Base-by-base conservation (phyloP, 2,113 vertebrate genomes). In the Carettochelys insculpta region DNA sequence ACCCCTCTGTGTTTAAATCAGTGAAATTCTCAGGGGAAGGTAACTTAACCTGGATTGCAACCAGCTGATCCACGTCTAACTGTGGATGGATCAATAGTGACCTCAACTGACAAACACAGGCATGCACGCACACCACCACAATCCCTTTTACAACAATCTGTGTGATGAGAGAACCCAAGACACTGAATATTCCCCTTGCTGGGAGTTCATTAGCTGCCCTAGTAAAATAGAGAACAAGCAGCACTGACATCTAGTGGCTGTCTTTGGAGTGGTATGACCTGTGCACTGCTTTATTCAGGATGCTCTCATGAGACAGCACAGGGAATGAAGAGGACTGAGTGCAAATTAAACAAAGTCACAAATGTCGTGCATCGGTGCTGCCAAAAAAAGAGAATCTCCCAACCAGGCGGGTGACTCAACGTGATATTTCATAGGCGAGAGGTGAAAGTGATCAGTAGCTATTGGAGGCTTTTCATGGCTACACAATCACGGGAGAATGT, bases 201-300 rank as follows among this genome's bases (percentile, higher is more conserved):
- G 34, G 61, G n/a, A 25, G 41, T 45, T 75, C 7, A 16, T 73
- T 12, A 73, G 13, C 25, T 45, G 25, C 41, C 25, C 71, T 45
- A 29, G 41, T 8, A 22, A n/a, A n/a, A 41, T 24, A 27, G 31
- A 87, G 11, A 12, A 4, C 8, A 29, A 87, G 79, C 61, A 29
- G 91, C 94, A 71, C 94, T 97, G 97, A 95, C 97, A 97, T 92
- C 97, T 97, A 95, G 95, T 3, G 97, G 97, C 41, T 12, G 8
- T 8, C 34, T 52, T 82, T 47, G 31, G 45, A 86, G 82, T 4
- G 34, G 8, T 54, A 89, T 5, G 4, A 0, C n/a, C n/a, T n/a
- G n/a, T n/a, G n/a, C n/a, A n/a, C n/a, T 50, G 48, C 48, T 50
- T 50, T 50, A 14, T 50, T 50, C 48, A 50, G 0, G 43, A 4